Conservation (phyloP, 2,888 invertebrate genomes). For the Micoletzkya japonica region DNA sequence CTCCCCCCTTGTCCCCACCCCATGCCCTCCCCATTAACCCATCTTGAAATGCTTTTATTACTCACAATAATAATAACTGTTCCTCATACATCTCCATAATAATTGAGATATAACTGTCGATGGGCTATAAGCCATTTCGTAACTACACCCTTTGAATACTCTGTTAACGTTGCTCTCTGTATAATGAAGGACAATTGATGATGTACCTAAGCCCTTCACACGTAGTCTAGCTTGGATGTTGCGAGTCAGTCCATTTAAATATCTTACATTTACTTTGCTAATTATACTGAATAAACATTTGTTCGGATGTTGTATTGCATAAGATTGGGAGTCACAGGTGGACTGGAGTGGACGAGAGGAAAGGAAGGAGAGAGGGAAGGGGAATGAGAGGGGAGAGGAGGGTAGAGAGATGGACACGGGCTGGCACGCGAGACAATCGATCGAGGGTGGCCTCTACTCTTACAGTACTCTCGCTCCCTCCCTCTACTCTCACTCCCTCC, state of each 20-base stretch:
- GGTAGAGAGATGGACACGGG: constrained; percentile 9
- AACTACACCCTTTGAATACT: not conserved
- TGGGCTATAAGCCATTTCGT: not conserved
- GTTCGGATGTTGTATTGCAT: not conserved
- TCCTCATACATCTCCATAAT: constrained; percentile 8
- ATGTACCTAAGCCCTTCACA: too few species aligned
- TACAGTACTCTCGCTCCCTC: not conserved
- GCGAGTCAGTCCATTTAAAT: too few species aligned
- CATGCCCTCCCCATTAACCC: constrained; percentile 11
- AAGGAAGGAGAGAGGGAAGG: constrained; percentile 8
- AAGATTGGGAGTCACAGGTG: not conserved
- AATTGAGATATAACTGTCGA: too few species aligned
- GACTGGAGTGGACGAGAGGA: constrained; percentile 18
- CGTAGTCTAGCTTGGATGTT: too few species aligned
- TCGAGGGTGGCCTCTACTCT: constrained; percentile 6
- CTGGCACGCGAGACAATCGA: constrained; percentile 20
- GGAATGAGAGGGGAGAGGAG: not conserved
- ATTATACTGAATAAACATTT: constrained; percentile 18
- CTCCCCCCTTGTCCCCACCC: constrained; percentile 3
- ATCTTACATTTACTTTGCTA: constrained; percentile 17
- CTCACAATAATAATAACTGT: not conserved
- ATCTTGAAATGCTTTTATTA: constrained; percentile 12
- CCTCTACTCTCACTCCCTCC: not conserved
- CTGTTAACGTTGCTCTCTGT: too few species aligned
- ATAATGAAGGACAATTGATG: too few species aligned